Evolutionary conservation across 2,113 vertebrate genomes (phyloP).

Genomic region (Mirza zaza): DNA sequence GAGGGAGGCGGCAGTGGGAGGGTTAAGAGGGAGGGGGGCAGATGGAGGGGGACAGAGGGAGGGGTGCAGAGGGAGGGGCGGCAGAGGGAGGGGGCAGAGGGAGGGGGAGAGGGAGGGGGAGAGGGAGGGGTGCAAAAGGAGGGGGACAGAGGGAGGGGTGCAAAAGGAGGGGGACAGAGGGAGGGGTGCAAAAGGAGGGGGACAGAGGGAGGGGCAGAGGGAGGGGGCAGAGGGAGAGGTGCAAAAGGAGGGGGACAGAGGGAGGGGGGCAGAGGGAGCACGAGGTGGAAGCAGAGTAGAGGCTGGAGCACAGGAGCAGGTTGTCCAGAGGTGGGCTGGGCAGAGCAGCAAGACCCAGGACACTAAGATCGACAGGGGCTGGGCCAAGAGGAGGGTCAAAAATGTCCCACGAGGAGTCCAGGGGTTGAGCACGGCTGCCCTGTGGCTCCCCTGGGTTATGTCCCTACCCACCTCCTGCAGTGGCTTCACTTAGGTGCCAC

Average conservation of each 20-base stretch:
- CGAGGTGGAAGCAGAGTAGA: rapidly evolving
- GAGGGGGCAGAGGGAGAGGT: too few species aligned
- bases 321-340: rapidly evolving
- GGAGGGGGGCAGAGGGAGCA: not conserved
- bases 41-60: too few species aligned
- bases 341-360: not conserved
- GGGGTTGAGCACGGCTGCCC: rapidly evolving
- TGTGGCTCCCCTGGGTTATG: rapidly evolving
- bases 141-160: too few species aligned
- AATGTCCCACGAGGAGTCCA: rapidly evolving
- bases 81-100: too few species aligned
- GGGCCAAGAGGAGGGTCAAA: not conserved
- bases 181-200: too few species aligned
- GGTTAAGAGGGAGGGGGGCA: too few species aligned
- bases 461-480: rapidly evolving
- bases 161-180: not conserved
- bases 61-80: too few species aligned
- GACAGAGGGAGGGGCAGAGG: not conserved
- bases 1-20: too few species aligned
- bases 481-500: rapidly evolving
- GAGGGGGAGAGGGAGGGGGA: not conserved
- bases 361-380: rapidly evolving
- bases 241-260: rapidly evolving
- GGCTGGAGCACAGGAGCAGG: rapidly evolving
- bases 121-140: too few species aligned